Evolutionary conservation across 1,140 invertebrate species (phyloP).

Genomic region (Drosophila sproati): DNA sequence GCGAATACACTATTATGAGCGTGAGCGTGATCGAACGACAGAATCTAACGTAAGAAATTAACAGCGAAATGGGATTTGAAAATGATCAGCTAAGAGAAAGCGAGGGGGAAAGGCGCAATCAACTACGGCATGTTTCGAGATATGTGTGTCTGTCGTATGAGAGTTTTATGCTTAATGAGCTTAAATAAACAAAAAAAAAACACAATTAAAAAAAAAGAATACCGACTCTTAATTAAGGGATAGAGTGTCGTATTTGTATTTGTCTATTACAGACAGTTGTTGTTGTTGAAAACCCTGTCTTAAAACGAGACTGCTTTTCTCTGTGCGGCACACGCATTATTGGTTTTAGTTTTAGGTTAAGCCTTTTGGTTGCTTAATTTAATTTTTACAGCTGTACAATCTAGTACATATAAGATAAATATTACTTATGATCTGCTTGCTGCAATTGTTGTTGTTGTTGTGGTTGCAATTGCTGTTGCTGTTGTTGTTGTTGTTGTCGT

Average conservation of each 20-base stretch:
- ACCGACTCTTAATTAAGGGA: background rate
- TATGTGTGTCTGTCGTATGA: background rate
- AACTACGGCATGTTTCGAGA: background rate
- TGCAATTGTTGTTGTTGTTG: slow-evolving; percentile 2
- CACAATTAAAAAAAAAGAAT: background rate
- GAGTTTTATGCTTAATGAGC: background rate
- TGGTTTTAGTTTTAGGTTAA: slow-evolving; percentile 4
- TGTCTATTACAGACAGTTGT: background rate
- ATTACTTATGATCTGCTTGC: background rate
- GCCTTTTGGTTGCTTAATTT: slow-evolving; percentile 16
- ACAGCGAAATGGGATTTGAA: slow-evolving; percentile 1
- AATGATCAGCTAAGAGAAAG: background rate
- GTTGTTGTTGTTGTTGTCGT: slow-evolving; percentile 47
- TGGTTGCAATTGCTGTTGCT: slow-evolving; percentile 12
- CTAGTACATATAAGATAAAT: slow-evolving; percentile 25
- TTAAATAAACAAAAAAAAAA: background rate
- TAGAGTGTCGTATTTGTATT: slow-evolving; percentile 15
- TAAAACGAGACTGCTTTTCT: slow-evolving; percentile 22
- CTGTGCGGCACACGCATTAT: slow-evolving; percentile 7
- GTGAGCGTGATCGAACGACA: slow-evolving; percentile 8
- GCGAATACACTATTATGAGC: slow-evolving; percentile 11
- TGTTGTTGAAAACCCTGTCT: slow-evolving; percentile 10
- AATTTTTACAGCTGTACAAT: slow-evolving; percentile 14
- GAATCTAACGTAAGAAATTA: slow-evolving; percentile 23
- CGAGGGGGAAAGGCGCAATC: background rate